A percentile compares a stretch with the other conserved stretches of the same genome.
Evolutionary conservation across 2,888 invertebrate genomes (phyloP).

Genomic region (Sclerodermus sp.): DNA sequence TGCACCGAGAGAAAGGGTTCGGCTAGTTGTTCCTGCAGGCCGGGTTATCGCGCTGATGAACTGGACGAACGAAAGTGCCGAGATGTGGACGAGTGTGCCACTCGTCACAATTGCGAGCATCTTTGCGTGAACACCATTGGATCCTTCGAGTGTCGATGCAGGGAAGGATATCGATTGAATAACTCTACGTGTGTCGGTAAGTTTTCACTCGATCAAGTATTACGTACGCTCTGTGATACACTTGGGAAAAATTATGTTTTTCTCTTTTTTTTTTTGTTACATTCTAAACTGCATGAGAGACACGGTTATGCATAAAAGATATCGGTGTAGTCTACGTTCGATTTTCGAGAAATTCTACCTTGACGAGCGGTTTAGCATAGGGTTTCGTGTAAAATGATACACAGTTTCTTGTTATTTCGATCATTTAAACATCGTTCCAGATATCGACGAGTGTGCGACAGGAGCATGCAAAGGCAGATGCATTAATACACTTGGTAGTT

Average conservation of each 20-base stretch:
- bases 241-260: no score
- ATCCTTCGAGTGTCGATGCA: constrained; percentile 54
- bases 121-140: constrained; percentile 58
- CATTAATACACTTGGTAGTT: constrained; percentile 48
- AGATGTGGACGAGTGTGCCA: constrained; percentile 57
- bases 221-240: no score
- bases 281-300: no score
- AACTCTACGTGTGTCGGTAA: constrained; percentile 39
- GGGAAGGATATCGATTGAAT: constrained; percentile 35
- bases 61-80: constrained; percentile 42
- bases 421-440: constrained; percentile 23
- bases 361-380: no score
- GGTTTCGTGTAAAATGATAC: constrained; percentile 4
- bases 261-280: no score
- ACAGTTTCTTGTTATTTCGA: no score
- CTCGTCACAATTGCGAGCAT: constrained; percentile 55
- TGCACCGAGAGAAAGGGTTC: constrained; percentile 30
- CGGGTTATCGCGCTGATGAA: constrained; percentile 55
- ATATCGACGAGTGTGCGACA: constrained; percentile 49
- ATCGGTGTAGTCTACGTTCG: no score
- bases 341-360: no score
- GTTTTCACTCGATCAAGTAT: no score
- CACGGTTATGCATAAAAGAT: no score
- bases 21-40: constrained; percentile 39
- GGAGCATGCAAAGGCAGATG: constrained; percentile 44